phyloP scores from a whole-genome alignment of 2,113 vertebrate species.

The Pyxicephalus adspersus region DNA sequence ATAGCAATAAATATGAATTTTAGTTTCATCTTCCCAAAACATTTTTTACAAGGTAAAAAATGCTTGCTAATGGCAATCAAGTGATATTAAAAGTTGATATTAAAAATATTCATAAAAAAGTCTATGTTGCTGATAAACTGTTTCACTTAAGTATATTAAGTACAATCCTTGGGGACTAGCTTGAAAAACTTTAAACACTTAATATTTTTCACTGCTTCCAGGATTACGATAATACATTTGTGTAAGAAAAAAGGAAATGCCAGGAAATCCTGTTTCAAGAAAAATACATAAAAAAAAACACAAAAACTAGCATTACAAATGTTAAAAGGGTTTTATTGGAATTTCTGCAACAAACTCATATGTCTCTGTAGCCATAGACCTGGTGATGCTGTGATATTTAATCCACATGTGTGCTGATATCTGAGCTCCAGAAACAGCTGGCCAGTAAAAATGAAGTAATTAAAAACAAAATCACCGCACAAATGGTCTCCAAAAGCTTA shows the following conservation, averaged over 20 bases:
- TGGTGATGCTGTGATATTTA: background rate
- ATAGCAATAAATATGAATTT: too few species aligned
- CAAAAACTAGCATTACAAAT: slow-evolving; percentile 22
- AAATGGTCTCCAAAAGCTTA: slow-evolving; percentile 9
- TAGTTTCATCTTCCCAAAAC: too few species aligned
- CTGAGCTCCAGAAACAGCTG: slow-evolving; percentile 32
- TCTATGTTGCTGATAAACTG: too few species aligned
- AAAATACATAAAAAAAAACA: slow-evolving; percentile 13
- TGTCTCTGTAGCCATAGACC: background rate
- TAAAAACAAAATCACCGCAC: slow-evolving; percentile 5
- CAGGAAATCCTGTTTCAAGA: background rate
- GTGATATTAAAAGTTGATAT: too few species aligned
- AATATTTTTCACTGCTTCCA: background rate
- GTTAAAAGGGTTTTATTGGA: slow-evolving; percentile 6
- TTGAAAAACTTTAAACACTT: background rate
- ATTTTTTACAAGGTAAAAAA: too few species aligned
- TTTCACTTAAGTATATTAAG: too few species aligned
- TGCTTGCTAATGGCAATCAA: too few species aligned
- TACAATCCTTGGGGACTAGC: background rate
- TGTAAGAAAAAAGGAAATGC: background rate
- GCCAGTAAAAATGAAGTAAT: slow-evolving; percentile 22
- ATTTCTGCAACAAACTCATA: background rate
- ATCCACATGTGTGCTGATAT: slow-evolving; percentile 30
- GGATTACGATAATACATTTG: background rate
- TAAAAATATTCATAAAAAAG: too few species aligned